Evolutionary conservation across 2,888 invertebrate species (phyloP), one percentile per base, ranked within the genome.

Genomic region (Rhyacophila evoluta): DNA sequence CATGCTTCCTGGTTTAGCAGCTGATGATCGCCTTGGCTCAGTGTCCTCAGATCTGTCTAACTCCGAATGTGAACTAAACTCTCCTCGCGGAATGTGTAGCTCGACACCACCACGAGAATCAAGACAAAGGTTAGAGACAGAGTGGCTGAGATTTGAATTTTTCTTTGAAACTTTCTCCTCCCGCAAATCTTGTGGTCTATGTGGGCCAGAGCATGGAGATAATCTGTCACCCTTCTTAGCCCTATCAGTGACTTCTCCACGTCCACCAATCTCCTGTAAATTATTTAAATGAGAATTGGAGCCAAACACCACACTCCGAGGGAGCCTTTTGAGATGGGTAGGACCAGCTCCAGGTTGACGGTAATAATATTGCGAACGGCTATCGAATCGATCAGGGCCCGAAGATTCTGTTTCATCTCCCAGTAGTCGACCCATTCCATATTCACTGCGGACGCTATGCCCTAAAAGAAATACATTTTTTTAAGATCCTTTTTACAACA

Each of bases 1-100:
- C 71, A 86, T 85, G 85, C 67, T 68, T 8, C 78, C 73, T 84
- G 84, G 72, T 81, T 77, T 79, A 8, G 74, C 71, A 67, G 75
- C 73, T 27, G 79, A 71, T 3, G 36, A 5, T 15, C 77, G 79
- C 68, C 77, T 73, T 19, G 28, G 38, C 27, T 75, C 70, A 25
- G 19, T 28, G 29, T 69, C 55, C 67, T 81, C 79, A 10, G 77
- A 12, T 70, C 75, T 77, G 36, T 81, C 79, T 25, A 77, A 39
- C 25, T 77, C 76, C 6, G 79, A 77, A 37, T 71, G 73, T 37
- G 79, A 81, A 27, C 71, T 77, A 25, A 77, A 41, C 10, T 81
- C 81, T 4, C 69, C 74, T 1, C n/a, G 29, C 25, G 74, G 76
- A 25, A 70, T 33, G 68, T 39, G 72, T 4, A 73, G 12, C 29